Base-by-base conservation (phyloP, 2,797 vertebrate genomes). In the Eidolon dupreanum region DNA sequence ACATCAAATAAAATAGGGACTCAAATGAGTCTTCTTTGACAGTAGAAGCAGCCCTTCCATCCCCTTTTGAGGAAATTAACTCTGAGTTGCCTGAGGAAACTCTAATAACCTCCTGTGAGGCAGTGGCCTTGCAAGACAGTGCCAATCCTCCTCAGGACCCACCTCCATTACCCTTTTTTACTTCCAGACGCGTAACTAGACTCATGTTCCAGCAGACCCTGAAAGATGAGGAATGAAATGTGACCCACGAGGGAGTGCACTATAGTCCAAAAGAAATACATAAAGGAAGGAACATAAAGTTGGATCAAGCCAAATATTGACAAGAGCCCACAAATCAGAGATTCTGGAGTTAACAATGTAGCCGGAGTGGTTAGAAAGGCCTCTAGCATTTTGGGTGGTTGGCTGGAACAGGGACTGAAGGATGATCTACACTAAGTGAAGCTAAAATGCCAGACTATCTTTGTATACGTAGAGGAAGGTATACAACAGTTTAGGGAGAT, bases 161-260 rank as follows among this genome's bases (percentile, higher is more conserved):
- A 36, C 4, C 5, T 17, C 4, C 0, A 0, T 16, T 6, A 9
- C 16, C 4, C 8, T n/a, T 53, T 16, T 41, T 55, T 16, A 6
- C 28, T 81, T 41, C 65, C 24, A 85, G 77, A 20, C 31, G 26
- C 15, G 1, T 46, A 61, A 74, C 88, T 59, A 49, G 28, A 59
- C 20, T 92, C 38, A 41, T 68, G 84, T 36, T 38, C 20, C 46
- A 84, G 43, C 43, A 63, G 43, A 38, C 26, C 33, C 31, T 0
- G 2, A 33, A 84, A 33, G 31, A 87, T 51, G 55, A 79, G 22
- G 8, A 20, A n/a, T 41, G 61, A 73, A 74, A 24, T 6, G 15
- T 31, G 28, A 75, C 38, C 83, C 8, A 1, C 3, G n/a, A 61
- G 36, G 73, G 33, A 38, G 63, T 49, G 0, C 1, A 2, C 22